Percentiles rank a stretch among this genome's conserved stretches.
Evolutionary conservation across 2,888 invertebrate genomes (phyloP).

Genomic region (Eledona agricola): DNA sequence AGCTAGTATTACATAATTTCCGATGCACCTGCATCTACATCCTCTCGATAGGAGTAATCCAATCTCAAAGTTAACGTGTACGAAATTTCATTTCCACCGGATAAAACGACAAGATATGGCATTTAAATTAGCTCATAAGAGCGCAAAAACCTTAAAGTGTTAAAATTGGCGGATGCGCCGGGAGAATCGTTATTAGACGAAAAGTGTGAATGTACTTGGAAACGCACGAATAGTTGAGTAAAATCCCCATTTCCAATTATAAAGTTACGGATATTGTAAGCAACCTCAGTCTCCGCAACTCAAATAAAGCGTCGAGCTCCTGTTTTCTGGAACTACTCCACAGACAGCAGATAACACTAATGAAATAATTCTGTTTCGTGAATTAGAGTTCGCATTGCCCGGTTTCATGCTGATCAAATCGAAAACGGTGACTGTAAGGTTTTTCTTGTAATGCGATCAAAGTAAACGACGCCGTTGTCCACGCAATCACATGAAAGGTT

Average conservation of each 20-base stretch:
- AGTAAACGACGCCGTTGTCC: slow-evolving; percentile 21
- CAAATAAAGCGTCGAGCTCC: slow-evolving; percentile 21
- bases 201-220: slow-evolving; percentile 15
- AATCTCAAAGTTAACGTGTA: slow-evolving; percentile 7
- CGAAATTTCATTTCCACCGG: slow-evolving; percentile 4
- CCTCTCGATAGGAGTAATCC: slow-evolving; percentile 5
- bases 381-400: not conserved
- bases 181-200: too few relatives aligned
- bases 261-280: slow-evolving; percentile 22
- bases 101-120: slow-evolving; percentile 7
- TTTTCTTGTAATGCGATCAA: slow-evolving; percentile 18
- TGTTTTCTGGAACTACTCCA: slow-evolving; percentile 21
- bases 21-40: slow-evolving; percentile 9
- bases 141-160: slow-evolving; percentile 4
- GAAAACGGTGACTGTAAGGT: slow-evolving; percentile 10
- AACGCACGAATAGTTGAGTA: slow-evolving; percentile 13
- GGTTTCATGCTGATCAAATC: too few relatives aligned
- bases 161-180: too few relatives aligned
- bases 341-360: slow-evolving; percentile 18
- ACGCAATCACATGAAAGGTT: slow-evolving; percentile 27
- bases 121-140: slow-evolving; percentile 7
- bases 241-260: slow-evolving; percentile 18
- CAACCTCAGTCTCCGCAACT: slow-evolving; percentile 19
- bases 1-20: slow-evolving; percentile 12
- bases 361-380: slow-evolving; percentile 17